A percentile compares a stretch with the other conserved stretches of the same genome.
phyloP scores from a whole-genome alignment of 1,140 invertebrate species.

The Drosophila ambigua region DNA sequence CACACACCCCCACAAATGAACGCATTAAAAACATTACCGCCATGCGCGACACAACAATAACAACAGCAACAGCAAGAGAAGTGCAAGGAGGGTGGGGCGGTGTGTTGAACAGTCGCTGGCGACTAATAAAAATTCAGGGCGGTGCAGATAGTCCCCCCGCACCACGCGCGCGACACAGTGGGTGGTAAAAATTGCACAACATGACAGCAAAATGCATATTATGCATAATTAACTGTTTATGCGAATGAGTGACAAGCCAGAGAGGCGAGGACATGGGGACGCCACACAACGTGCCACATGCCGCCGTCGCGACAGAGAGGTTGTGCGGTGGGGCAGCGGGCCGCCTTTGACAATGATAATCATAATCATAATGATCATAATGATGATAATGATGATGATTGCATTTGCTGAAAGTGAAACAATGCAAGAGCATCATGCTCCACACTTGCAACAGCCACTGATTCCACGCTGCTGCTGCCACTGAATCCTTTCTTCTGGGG shows the following conservation, averaged over 20 bases:
- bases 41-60: slow-evolving; percentile 39
- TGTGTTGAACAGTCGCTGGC: too few relatives aligned
- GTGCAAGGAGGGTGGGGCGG: too few relatives aligned
- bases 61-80: slow-evolving; percentile 10
- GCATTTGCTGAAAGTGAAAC: slow-evolving; percentile 75
- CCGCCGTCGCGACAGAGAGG: neutral
- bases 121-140: slow-evolving; percentile 57
- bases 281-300: neutral
- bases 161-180: neutral
- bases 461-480: too few relatives aligned
- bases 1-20: slow-evolving; percentile 54
- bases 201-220: slow-evolving; percentile 83
- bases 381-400: slow-evolving; percentile 59
- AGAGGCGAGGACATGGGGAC: slow-evolving; percentile 58
- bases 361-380: slow-evolving; percentile 49
- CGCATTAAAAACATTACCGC: slow-evolving; percentile 75
- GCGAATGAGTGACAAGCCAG: slow-evolving; percentile 80
- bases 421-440: slow-evolving; percentile 21
- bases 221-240: slow-evolving; percentile 83
- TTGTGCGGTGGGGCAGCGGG: slow-evolving; percentile 1
- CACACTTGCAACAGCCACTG: too few relatives aligned
- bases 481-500: slow-evolving; percentile 11
- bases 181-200: slow-evolving; percentile 71
- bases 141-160: neutral
- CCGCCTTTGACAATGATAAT: slow-evolving; percentile 57